Evolutionary conservation across 2,888 invertebrate genomes (phyloP), one percentile per base, ranked within the genome.

Genomic region (Noctua comes): DNA sequence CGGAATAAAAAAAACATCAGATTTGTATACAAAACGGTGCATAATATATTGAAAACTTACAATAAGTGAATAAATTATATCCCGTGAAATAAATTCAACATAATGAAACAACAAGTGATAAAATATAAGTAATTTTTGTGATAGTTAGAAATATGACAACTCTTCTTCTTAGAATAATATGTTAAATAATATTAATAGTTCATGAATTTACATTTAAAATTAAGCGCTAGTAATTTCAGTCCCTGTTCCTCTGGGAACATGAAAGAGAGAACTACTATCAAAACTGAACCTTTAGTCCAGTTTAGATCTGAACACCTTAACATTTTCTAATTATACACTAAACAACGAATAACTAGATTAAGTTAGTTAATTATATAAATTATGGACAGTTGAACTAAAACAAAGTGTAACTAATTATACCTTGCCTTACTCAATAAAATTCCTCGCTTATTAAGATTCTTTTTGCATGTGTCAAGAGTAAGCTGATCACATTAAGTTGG

Each of bases 71-170:
- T 76, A 83, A 82, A 64, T 64, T 83, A 72, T 65, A 80, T 73
- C 68, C 76, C 76, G 76, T 77, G 77, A 85, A 82, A 77, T 73
- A 65, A 80, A 86, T 46, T 68, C 24, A 86, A 85, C 68, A 78
- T 40, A 73, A 43, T 43, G 8, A 66, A 68, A 84, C 73, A 87
- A 84, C 82, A 78, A 73, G 72, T 76, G 59, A 76, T 82, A 82
- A 76, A 83, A 59, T 77, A 57, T 68, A 79, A 43, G 66, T 79
- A 77, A 79, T 43, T 80, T 74, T 80, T 85, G 82, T 85, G 82
- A 82, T 86, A 82, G 62, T 66, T 70, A 76, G 64, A 80, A 79
- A 80, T 75, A 84, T 65, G 73, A 78, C 69, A 80, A 76, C 78
- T 62, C 48, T 70, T 76, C 76, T 31, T 81, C 66, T 18, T 40